phyloP scores from a whole-genome alignment of 2,797 vertebrate species.

The Phalanger gymnotis region DNA sequence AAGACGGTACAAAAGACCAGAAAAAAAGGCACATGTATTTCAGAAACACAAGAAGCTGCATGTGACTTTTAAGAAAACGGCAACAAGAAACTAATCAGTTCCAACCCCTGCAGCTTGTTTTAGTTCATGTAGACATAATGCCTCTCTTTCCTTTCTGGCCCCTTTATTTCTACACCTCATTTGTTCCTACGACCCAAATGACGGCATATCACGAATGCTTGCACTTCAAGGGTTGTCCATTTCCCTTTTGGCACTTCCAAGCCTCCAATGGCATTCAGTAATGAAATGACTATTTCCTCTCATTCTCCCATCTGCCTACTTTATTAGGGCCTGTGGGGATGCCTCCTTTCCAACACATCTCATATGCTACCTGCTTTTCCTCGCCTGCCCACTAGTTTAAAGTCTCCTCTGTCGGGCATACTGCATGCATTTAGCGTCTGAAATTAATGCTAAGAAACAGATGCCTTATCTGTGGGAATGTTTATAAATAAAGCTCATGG shows the following conservation, averaged over 20 bases:
- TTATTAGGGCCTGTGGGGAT: not conserved
- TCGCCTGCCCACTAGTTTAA: conserved; percentile 33
- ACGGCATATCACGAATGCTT: not conserved
- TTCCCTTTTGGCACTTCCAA: conserved; percentile 12
- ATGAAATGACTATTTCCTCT: conserved; percentile 6
- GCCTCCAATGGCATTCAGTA: conserved; percentile 47
- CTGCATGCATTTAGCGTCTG: not conserved
- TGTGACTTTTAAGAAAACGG: conserved; percentile 45
- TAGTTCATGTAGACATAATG: not conserved
- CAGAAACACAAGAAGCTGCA: not conserved
- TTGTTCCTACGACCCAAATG: conserved; percentile 39
- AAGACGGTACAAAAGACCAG: conserved; percentile 5
- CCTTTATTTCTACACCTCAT: conserved; percentile 37
- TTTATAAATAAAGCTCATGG: conserved; percentile 71
- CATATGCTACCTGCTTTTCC: conserved; percentile 15
- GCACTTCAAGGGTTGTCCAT: conserved; percentile 27
- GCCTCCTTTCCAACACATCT: conserved; percentile 16
- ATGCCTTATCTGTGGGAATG: conserved; percentile 51
- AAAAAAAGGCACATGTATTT: not conserved
- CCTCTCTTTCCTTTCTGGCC: conserved; percentile 37
- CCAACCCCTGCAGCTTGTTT: conserved; percentile 2
- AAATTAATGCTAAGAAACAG: conserved; percentile 71
- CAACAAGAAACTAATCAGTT: conserved; percentile 39
- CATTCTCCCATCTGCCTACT: conserved; percentile 57
- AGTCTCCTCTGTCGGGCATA: conserved; percentile 46